phyloP scores from a whole-genome alignment of 2,797 vertebrate species.

The Pseudocheirus occidentalis region DNA sequence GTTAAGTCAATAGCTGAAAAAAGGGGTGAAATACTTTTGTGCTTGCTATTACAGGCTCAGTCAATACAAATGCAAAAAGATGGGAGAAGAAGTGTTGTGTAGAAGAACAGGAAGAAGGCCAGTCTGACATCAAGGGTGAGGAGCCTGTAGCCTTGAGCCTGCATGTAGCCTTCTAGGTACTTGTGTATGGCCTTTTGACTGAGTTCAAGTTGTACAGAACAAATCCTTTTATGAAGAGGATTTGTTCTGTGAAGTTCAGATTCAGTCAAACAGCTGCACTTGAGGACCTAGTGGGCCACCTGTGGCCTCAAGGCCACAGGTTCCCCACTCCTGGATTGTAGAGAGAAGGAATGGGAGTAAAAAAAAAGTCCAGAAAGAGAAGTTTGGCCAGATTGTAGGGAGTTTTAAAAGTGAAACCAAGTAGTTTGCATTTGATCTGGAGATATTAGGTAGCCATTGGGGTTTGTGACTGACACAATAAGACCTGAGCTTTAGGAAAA shows the following conservation, averaged over 20 bases:
- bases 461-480: not conserved
- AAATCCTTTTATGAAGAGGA: too few species aligned
- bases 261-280: too few species aligned
- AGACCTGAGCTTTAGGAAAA: not conserved
- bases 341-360: not conserved
- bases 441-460: not conserved
- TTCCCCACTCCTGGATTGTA: not conserved
- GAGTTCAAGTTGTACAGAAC: too few species aligned
- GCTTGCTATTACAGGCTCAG: not conserved
- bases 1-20: too few species aligned
- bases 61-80: not conserved
- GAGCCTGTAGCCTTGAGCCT: too few species aligned
- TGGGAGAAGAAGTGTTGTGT: not conserved
- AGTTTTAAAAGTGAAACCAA: not conserved
- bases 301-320: too few species aligned
- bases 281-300: too few species aligned
- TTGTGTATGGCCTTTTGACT: too few species aligned
- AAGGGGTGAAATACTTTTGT: too few species aligned
- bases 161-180: too few species aligned
- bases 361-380: not conserved
- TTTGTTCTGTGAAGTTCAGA: too few species aligned
- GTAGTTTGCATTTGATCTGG: not conserved
- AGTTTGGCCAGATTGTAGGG: not conserved
- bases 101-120: not conserved
- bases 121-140: not conserved